Conservation (phyloP, 2,888 invertebrate species). For the Hydropsyche betteni region DNA sequence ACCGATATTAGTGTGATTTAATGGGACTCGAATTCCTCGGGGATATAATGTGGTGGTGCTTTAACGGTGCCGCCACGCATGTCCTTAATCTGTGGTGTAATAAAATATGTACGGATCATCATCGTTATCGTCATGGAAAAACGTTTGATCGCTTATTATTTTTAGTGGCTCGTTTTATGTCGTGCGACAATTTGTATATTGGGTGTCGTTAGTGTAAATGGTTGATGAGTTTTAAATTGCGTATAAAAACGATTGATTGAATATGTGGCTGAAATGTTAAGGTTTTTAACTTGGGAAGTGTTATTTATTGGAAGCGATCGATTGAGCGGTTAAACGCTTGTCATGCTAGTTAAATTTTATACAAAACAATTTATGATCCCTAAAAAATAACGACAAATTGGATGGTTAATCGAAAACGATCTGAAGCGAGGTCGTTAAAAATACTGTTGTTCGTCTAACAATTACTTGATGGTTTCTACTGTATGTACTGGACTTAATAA, state of each 20-base stretch:
- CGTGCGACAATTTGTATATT: too few species aligned
- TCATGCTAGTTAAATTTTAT: conserved; percentile 45
- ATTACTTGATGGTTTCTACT: too few species aligned
- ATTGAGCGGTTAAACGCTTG: conserved; percentile 48
- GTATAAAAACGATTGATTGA: too few species aligned
- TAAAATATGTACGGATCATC: conserved; percentile 17
- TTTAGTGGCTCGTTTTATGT: too few species aligned
- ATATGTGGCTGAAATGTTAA: background rate
- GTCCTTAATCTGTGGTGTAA: conserved; percentile 18
- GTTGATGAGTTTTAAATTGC: too few species aligned
- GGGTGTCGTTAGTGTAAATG: too few species aligned
- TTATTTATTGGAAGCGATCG: conserved; percentile 8
- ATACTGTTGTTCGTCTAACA: background rate
- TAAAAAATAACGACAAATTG: conserved; percentile 24
- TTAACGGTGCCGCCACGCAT: conserved; percentile 25
- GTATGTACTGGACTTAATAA: too few species aligned
- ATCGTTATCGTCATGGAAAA: background rate
- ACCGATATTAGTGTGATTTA: conserved; percentile 34
- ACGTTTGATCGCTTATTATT: too few species aligned
- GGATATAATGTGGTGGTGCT: background rate
- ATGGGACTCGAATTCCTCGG: conserved; percentile 31
- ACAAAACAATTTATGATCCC: conserved; percentile 27
- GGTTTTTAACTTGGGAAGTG: background rate
- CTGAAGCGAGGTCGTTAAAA: background rate
- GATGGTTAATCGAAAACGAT: background rate